Evolutionary conservation across 2,797 vertebrate genomes (phyloP), one percentile per base, ranked within the genome.

Genomic region (Sus cebifrons): DNA sequence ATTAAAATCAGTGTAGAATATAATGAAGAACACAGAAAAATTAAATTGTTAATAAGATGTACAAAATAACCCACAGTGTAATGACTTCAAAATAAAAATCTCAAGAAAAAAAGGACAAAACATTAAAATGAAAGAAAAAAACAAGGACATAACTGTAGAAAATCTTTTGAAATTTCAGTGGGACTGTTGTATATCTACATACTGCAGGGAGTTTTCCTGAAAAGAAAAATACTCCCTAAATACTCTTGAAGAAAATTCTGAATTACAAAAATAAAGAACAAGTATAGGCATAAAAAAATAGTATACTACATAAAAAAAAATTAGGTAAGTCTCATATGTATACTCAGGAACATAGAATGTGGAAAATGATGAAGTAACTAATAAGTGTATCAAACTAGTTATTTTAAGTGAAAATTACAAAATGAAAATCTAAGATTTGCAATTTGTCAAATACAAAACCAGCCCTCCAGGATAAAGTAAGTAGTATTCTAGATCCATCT

Each of bases 351-450:
- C 1, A 74, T 18, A 84, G 94, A 94, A 75, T 70, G 3, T 56
- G 68, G 88, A 91, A 95, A 71, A 62, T 10, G 84, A 65, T 87
- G 21, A 14, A 40, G 3, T 89, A 86, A 62, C 83, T 89, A 77
- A 58, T 77, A 67, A 68, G 58, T 85, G 3, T 70, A 91, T 74
- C 17, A 62, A 86, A 81, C 79, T 67, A n/a, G 6, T 73, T 6
- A 75, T 78, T 94, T 90, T 73, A 56, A 27, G 65, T 70, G 15
- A 73, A 10, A 78, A 32, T 27, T 70, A 75, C 20, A 77, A 90
- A 87, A 58, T 73, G 44, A 77, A 49, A 75, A 70, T 49, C 23
- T 89, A 93, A 95, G 20, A 71, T 36, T 81, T 16, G 2, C 54
- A 89, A 15, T 4, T 65, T 17, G 13, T 77, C 58, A 94, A 44